phyloP scores from a whole-genome alignment of 2,797 vertebrate genomes.

The Lagocephalus sceleratus region DNA sequence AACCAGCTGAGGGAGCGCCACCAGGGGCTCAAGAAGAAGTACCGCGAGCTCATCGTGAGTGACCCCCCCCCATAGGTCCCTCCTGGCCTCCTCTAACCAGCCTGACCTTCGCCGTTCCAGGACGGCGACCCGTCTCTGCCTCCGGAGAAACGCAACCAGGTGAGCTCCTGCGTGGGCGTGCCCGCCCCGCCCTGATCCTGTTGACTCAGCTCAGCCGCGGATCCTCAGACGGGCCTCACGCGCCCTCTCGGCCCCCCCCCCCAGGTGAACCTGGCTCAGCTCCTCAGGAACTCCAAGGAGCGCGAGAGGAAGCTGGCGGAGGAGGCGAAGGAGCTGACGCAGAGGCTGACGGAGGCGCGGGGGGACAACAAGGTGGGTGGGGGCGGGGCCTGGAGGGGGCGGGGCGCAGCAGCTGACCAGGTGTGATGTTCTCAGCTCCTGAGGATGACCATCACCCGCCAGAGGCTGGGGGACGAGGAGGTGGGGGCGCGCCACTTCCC shows the following conservation, averaged over 20 bases:
- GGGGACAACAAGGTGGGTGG: constrained; percentile 97
- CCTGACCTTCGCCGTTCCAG: constrained; percentile 63
- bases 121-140: constrained; percentile 92
- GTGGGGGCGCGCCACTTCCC: constrained; percentile 91
- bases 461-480: constrained; percentile 94
- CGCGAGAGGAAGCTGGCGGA: constrained; percentile 83
- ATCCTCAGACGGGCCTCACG: not conserved
- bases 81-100: too few species aligned
- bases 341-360: constrained; percentile 89
- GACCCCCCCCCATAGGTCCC: not conserved
- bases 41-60: constrained; percentile 90
- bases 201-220: not conserved
- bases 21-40: constrained; percentile 93
- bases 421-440: constrained; percentile 79
- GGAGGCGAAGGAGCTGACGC: constrained; percentile 91
- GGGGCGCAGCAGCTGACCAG: not conserved
- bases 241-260: not conserved
- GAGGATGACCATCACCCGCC: constrained; percentile 96
- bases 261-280: constrained; percentile 91
- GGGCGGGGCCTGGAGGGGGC: too few species aligned
- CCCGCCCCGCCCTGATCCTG: not conserved
- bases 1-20: constrained; percentile 93
- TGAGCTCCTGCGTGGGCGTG: constrained; percentile 52
- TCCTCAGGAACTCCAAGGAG: constrained; percentile 89
- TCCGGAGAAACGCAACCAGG: constrained; percentile 94